Percentiles rank a stretch among this genome's conserved stretches.
These are phyloP conservation scores for Phalacrocorax aristotelis DNA, from an alignment of 2,113 vertebrate genomes.

Conservation along the genomic window DNA sequence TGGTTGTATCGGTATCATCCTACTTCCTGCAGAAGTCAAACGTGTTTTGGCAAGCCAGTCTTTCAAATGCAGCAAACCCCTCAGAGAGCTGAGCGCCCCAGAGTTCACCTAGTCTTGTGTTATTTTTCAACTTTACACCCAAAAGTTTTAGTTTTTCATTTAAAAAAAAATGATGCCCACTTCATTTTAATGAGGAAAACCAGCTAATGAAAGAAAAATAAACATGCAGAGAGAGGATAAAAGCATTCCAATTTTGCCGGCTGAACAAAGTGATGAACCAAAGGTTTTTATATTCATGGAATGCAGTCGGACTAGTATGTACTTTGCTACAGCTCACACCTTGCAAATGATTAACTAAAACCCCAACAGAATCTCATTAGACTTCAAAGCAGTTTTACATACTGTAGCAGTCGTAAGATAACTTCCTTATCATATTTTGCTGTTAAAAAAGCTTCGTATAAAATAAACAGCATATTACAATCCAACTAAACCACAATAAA, in stretches of 20 bases:
- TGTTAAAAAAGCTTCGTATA: background rate
- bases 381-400: background rate
- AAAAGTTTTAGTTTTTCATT: background rate
- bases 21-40: background rate
- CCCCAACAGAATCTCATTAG: background rate
- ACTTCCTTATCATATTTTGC: background rate
- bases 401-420: background rate
- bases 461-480: background rate
- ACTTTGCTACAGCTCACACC: background rate
- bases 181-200: background rate
- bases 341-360: background rate
- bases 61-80: background rate
- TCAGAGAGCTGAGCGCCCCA: rapidly evolving
- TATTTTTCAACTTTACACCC: background rate
- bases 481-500: background rate
- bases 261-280: background rate
- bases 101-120: rapidly evolving
- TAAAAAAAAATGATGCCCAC: background rate
- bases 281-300: background rate
- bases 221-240: background rate
- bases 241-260: background rate
- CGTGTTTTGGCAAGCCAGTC: background rate
- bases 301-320: rapidly evolving
- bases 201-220: background rate
- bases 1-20: background rate